A percentile compares a stretch with the other conserved stretches of the same genome.
phyloP scores from a whole-genome alignment of 1,140 invertebrate species.

The Contarinia nasturtii region DNA sequence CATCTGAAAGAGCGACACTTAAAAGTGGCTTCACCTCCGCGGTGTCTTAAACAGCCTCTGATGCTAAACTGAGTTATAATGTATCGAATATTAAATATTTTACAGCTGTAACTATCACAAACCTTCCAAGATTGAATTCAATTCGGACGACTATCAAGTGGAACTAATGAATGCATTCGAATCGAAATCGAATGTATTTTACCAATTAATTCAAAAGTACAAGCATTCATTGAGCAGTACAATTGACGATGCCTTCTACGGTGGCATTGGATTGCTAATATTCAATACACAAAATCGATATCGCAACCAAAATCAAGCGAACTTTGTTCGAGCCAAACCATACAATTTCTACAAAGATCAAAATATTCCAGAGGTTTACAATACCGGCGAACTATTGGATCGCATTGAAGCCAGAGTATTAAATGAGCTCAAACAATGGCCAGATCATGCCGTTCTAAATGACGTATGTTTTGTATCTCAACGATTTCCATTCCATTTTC shows the following conservation, averaged over 20 bases:
- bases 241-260: slow-evolving; percentile 13
- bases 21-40: too few relatives aligned
- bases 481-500: too few relatives aligned
- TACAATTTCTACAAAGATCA: slow-evolving; percentile 73
- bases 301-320: too few relatives aligned
- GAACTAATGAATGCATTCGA: slow-evolving; percentile 11
- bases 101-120: neutral
- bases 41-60: too few relatives aligned
- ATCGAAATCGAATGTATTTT: slow-evolving; percentile 14
- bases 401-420: slow-evolving; percentile 37
- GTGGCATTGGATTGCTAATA: slow-evolving; percentile 13
- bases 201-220: slow-evolving; percentile 12
- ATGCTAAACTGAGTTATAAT: too few relatives aligned
- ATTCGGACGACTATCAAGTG: neutral
- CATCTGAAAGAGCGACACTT: too few relatives aligned
- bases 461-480: too few relatives aligned
- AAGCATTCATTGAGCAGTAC: slow-evolving; percentile 9
- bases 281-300: neutral
- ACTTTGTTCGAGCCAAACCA: neutral
- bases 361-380: slow-evolving; percentile 56
- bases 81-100: too few relatives aligned
- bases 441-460: slow-evolving; percentile 71
- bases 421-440: slow-evolving; percentile 65
- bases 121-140: neutral
- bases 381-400: slow-evolving; percentile 47